Base-by-base conservation (phyloP, 2,797 vertebrate genomes). In the Peromyscus eremicus region DNA sequence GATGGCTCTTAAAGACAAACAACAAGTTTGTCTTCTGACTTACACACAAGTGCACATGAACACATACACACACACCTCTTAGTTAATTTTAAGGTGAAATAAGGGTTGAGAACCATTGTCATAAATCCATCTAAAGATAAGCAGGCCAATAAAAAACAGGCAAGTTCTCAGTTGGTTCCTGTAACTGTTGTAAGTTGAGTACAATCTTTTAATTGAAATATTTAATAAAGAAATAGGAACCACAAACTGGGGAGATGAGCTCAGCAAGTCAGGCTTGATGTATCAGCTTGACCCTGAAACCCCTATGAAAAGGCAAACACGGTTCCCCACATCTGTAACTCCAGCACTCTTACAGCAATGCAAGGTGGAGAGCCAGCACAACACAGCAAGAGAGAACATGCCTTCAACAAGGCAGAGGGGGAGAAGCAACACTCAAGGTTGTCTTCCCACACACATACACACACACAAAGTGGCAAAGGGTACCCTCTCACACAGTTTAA, bases 151-250 rank as follows among this genome's bases (percentile, higher is more conserved):
- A 87, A 8, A 94, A 5, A 89, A 93, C 17, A 89, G 81, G 60
- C 37, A 76, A 64, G 95, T 64, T 68, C 32, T 87, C 52, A n/a
- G 46, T 12, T 89, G 37, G 37, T 76, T 96, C 60, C 14, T 70
- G 29, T 49, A 82, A 95, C 19, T 77, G 37, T 92, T 87, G 95
- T 8, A 71, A 32, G 76, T 17, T 91, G 88, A 97, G 89, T 85
- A 19, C 8, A 82, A 94, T 52, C 46, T 91, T 88, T 79, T 85
- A 94, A 66, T 85, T 40, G 88, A 46, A 75, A 8, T 73, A 85
- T 77, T 88, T 73, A 84, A 92, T 82, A 34, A 88, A 52, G 52
- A 93, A 86, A 37, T 55, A 55, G 46, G 46, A 86, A 37, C 32
- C 46, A 86, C 34, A 37, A 21, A 3, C 43, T 52, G 34, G 64